Base-by-base conservation (phyloP, 2,113 vertebrate genomes). In the Erinaceus europaeus region DNA sequence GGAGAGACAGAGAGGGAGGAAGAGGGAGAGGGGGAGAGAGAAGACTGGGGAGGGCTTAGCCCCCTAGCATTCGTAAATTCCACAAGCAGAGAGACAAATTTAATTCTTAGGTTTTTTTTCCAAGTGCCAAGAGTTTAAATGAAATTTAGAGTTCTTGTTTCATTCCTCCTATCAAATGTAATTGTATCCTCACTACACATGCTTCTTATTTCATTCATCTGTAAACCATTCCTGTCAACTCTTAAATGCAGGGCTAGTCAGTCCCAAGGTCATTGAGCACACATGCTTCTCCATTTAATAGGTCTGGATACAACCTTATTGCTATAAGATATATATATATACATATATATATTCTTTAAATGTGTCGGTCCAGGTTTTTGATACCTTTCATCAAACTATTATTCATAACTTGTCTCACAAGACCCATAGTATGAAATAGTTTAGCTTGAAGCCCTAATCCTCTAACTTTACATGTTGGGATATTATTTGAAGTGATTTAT, bases 141-240 rank as follows among this genome's bases (percentile, higher is more conserved):
- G 94, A 93, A 87, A 94, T 48, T 48, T 93, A 32, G 94, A 88
- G 46, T 67, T 90, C 87, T 95, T 92, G 38, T 94, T 96, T 93
- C 84, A 90, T 95, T 96, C 84, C 84, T 95, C 42, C 76, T 80
- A 95, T 90, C 74, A 91, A 95, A 91, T 88, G 85, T 94, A 96
- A 96, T 84, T 77, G 36, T 91, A 96, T 86, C 91, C 71, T 90
- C 82, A 85, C 71, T 94, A 95, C 96, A 97, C 69, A 95, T 96
- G 96, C 92, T 96, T 97, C 92, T 94, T 94, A 96, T 97, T 98
- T 96, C 75, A 96, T 90, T 94, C 94, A 91, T 95, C 93, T 95
- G 91, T 87, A 96, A 95, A 94, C 90, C 76, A 95, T 96, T 97
- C 93, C 80, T 90, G 88, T 94, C 81, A 95, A 96, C 93, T 94